Base-by-base conservation (phyloP, 1,140 invertebrate species). In the Cylas formicarius region DNA sequence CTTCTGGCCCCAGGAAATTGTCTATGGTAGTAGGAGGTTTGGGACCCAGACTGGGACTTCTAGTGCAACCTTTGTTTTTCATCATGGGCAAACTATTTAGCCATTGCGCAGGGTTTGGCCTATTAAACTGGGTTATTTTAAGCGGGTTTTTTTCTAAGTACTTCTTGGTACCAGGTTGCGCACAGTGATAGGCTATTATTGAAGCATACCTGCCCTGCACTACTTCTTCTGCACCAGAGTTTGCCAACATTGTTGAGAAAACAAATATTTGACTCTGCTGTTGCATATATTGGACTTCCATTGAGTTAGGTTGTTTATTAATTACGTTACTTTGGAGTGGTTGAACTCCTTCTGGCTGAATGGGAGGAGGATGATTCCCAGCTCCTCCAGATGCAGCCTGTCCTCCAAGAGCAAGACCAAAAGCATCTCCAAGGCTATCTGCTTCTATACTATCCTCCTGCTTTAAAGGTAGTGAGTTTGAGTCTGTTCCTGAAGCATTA, bases 221-320 rank as follows among this genome's bases (percentile, higher is more conserved):
- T 11, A 97, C 91, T 4, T 87, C 78, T 57, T 97, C 92, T 1
- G 93, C 91, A 9, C 90, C 91, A 61, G 92, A 86, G 68, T 98
- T 98, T 0, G 93, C 94, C 62, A 96, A 66, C 50, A 80, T 71
- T 1, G 94, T 97, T 8, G 89, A 91, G 72, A 98, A 98, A 37
- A 97, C 93, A 78, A 95, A 97, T 60, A 97, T 92, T 68, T 97
- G 92, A 72, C 87, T 96, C 68, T 95, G 91, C 65, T 96, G 92
- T 70, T 95, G 91, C 85, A 88, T 86, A 57, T 86, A 87, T 61
- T 87, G 80, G 48, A 81, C 78, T 71, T 79, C 84, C 75, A 81
- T 82, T 53, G 78, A 83, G 49, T 78, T 81, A 41, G 84, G 79
- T 64, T 86, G 84, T 66, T 89, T 87, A 55, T 74, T 80, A 45